Conservation (phyloP, 92 coral and sea anemone species). For the Heliopora coerulea region DNA sequence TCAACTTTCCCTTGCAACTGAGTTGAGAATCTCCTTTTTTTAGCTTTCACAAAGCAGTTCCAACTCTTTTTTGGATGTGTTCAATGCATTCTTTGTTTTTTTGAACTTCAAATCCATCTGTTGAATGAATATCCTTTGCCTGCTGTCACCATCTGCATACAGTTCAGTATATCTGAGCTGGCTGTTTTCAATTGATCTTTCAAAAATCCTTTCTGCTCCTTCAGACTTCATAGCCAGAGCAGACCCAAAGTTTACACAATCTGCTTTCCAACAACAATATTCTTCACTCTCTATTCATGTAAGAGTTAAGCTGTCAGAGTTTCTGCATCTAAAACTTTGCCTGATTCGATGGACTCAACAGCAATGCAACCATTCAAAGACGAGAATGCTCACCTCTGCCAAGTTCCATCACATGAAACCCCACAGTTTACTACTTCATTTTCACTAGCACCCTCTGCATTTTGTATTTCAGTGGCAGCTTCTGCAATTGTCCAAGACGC, state of each 20-base stretch:
- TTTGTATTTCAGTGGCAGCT: conserved; percentile 38
- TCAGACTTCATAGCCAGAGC: conserved; percentile 57
- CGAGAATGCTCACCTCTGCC: conserved; percentile 62
- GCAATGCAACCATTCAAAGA: conserved; percentile 50
- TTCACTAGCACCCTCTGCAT: not conserved
- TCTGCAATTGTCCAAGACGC: conserved; percentile 3
- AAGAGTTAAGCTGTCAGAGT: conserved; percentile 21
- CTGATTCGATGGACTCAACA: conserved; percentile 40
- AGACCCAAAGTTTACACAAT: conserved; percentile 21
- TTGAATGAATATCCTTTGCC: conserved; percentile 13
- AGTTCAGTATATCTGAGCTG: conserved; percentile 40
- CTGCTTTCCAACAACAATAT: no score
- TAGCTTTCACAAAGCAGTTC: no score
- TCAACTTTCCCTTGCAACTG: no score
- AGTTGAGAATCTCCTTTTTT: no score
- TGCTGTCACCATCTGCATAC: conserved; percentile 59
- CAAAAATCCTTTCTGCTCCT: conserved; percentile 35
- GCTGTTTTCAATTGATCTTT: conserved; percentile 25
- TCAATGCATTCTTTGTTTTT: no score
- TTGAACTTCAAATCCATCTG: not conserved
- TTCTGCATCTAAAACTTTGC: conserved; percentile 50
- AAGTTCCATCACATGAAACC: conserved; percentile 56
- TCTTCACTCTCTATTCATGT: no score
- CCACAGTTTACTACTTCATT: conserved; percentile 41
- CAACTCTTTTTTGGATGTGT: no score